Percentiles rank a stretch among this genome's conserved stretches.
Evolutionary conservation across 2,113 vertebrate genomes (phyloP).

Genomic region (Bucco capensis): DNA sequence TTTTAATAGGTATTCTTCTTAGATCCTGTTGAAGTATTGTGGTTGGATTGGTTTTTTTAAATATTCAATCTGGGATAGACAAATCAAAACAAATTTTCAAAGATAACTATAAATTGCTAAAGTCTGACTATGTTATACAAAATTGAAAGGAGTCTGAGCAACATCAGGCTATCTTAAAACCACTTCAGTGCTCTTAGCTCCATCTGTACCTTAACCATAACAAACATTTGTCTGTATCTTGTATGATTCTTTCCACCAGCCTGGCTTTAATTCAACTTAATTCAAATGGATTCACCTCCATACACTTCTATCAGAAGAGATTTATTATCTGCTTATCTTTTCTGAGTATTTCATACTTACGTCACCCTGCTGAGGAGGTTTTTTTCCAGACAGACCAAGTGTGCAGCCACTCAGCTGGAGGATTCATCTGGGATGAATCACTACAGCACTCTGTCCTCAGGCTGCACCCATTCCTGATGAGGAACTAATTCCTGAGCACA

Average conservation of each 20-base stretch:
- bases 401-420: background rate
- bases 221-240: background rate
- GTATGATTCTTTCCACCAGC: background rate
- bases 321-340: constrained; percentile 63
- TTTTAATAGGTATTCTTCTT: background rate
- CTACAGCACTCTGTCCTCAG: accelerated
- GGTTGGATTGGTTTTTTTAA: background rate
- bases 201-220: background rate
- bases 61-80: background rate
- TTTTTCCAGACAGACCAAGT: background rate
- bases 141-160: background rate
- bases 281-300: background rate
- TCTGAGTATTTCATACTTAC: constrained; percentile 45
- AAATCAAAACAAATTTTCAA: background rate
- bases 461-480: accelerated
- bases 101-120: background rate
- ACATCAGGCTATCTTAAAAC: background rate
- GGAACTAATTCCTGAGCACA: background rate
- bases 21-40: background rate
- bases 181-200: background rate
- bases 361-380: constrained; percentile 24
- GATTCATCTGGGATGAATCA: background rate
- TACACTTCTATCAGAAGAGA: constrained; percentile 1
- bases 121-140: background rate
- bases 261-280: background rate